phyloP scores from a whole-genome alignment of 2,797 vertebrate species.

The Malacoctenus gilli region DNA sequence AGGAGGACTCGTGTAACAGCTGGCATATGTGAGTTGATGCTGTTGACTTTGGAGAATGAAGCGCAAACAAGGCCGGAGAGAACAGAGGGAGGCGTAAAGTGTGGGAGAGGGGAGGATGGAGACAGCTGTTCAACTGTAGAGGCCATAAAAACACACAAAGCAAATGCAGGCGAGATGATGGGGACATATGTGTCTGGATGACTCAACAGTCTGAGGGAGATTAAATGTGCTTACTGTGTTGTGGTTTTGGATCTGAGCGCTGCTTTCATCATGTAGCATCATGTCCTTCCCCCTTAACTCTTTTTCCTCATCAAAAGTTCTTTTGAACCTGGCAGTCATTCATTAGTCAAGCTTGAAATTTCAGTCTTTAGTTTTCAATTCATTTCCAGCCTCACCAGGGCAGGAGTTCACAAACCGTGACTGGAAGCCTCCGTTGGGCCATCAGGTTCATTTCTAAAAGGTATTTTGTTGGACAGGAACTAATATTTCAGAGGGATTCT shows the following conservation, averaged over 20 bases:
- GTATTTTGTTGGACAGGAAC: too few relatives aligned
- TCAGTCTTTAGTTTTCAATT: too few relatives aligned
- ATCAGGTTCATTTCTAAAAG: too few relatives aligned
- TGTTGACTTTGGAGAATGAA: slow-evolving; percentile 72
- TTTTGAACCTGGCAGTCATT: too few relatives aligned
- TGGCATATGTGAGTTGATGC: slow-evolving; percentile 61
- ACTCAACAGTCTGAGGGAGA: background rate
- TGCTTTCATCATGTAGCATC: slow-evolving; percentile 19
- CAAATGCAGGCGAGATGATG: slow-evolving; percentile 50
- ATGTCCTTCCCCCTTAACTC: too few relatives aligned
- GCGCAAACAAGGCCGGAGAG: slow-evolving; percentile 70
- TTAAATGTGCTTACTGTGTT: slow-evolving; percentile 24
- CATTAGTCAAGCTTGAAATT: too few relatives aligned
- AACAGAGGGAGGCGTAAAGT: slow-evolving; percentile 37
- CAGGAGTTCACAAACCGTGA: too few relatives aligned
- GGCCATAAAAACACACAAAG: slow-evolving; percentile 65
- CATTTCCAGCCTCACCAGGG: too few relatives aligned
- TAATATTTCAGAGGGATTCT: too few relatives aligned
- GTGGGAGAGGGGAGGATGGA: slow-evolving; percentile 41
- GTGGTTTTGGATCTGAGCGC: too few relatives aligned
- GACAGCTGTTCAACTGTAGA: slow-evolving; percentile 70
- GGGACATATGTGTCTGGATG: slow-evolving; percentile 46
- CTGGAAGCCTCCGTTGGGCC: too few relatives aligned
- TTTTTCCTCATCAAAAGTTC: too few relatives aligned
- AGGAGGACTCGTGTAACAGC: slow-evolving; percentile 67